A percentile compares a stretch with the other conserved stretches of the same genome.
Evolutionary conservation across 2,888 invertebrate genomes (phyloP).

Genomic region (Dascillus cervinus): DNA sequence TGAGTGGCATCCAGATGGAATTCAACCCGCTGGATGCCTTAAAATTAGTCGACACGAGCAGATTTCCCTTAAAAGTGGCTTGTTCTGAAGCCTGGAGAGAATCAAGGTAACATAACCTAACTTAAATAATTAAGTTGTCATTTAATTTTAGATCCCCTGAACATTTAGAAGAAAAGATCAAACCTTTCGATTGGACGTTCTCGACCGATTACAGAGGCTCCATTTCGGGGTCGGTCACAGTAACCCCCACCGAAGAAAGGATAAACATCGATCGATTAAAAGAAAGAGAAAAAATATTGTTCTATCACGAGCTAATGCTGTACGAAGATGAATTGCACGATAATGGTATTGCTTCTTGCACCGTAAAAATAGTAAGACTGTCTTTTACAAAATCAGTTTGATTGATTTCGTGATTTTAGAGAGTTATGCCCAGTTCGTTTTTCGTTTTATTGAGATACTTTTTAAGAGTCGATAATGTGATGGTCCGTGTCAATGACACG

Average conservation of each 20-base stretch:
- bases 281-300: constrained; percentile 82
- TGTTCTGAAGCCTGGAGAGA: constrained; percentile 89
- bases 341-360: constrained; percentile 86
- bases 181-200: constrained; percentile 97
- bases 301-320: constrained; percentile 86
- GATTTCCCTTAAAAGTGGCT: constrained; percentile 73
- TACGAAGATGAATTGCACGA: constrained; percentile 99
- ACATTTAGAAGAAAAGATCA: constrained; percentile 64
- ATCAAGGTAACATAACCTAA: constrained; percentile 77
- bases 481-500: constrained; percentile 83
- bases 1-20: constrained; percentile 59
- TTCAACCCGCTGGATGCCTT: constrained; percentile 91
- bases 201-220: constrained; percentile 88
- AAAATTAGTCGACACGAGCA: constrained; percentile 65
- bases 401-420: constrained; percentile 49
- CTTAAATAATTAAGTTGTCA: too few relatives aligned
- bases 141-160: too few relatives aligned
- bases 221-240: constrained; percentile 50
- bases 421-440: constrained; percentile 93
- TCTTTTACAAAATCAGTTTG: too few relatives aligned
- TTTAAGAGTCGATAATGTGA: constrained; percentile 87
- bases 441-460: constrained; percentile 87
- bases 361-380: constrained; percentile 91
- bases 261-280: constrained; percentile 86
- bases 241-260: constrained; percentile 60